Percentiles rank a stretch among this genome's conserved stretches.
Conservation (phyloP, 2,888 invertebrate genomes). For the Parnassius apollo region DNA sequence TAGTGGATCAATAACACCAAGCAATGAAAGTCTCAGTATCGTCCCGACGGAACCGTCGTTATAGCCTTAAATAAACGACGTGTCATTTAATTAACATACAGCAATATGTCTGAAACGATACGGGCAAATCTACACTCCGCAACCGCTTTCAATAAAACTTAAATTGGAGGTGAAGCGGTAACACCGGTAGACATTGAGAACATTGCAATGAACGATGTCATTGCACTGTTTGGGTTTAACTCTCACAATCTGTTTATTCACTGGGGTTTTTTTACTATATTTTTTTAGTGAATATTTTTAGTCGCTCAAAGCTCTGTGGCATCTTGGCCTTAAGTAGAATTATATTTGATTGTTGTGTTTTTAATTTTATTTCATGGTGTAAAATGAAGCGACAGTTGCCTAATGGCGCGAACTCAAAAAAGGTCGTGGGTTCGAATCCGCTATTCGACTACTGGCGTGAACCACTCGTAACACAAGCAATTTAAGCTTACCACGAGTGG, state of each 20-base stretch:
- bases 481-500: no score
- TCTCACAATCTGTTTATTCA: constrained; percentile 5
- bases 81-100: constrained; percentile 65
- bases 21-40: constrained; percentile 41
- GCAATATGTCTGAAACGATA: constrained; percentile 59
- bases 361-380: no score
- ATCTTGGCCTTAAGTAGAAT: no score
- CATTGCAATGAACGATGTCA: constrained; percentile 14
- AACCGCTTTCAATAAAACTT: constrained; percentile 45
- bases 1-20: constrained; percentile 33
- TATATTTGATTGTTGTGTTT: no score
- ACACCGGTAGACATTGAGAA: constrained; percentile 26
- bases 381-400: no score
- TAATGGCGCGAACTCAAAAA: no score
- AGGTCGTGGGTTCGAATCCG: no score
- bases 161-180: constrained; percentile 47
- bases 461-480: no score
- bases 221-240: constrained; percentile 13
- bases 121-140: constrained; percentile 45
- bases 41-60: constrained; percentile 44
- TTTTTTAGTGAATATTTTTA: not conserved
- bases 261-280: not conserved
- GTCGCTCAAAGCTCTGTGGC: no score
- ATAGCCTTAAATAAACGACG: constrained; percentile 56
- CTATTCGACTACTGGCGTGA: no score